A percentile compares a stretch with the other conserved stretches of the same genome.
Conservation (phyloP, 23 tunicate species). For the Clavelina lepadiformis region DNA sequence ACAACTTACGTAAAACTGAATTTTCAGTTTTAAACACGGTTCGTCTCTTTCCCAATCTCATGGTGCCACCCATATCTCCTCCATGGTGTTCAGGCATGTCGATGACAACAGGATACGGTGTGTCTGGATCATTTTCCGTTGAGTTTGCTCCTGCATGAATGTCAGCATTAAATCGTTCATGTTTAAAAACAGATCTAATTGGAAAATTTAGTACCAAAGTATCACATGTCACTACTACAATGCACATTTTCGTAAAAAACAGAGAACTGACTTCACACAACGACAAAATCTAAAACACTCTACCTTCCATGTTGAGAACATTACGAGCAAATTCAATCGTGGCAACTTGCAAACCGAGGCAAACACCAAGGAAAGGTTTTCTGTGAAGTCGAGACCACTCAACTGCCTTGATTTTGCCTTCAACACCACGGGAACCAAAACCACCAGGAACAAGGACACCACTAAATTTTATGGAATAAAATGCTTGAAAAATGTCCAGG, state of each 20-base stretch:
- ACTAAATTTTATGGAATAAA: too few relatives aligned
- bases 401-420: conserved; percentile 79
- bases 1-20: conserved; percentile 27
- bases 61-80: conserved; percentile 96
- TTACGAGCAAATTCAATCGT: conserved; percentile 89
- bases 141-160: conserved; percentile 75
- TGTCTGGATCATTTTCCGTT: conserved; percentile 64
- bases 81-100: conserved; percentile 94
- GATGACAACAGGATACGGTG: conserved; percentile 79
- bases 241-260: not conserved
- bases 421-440: conserved; percentile 82
- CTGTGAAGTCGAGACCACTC: conserved; percentile 80
- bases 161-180: not conserved
- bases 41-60: conserved; percentile 83
- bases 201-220: too few relatives aligned
- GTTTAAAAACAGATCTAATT: too few relatives aligned
- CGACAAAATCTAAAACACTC: not conserved
- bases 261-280: not conserved
- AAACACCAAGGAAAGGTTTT: conserved; percentile 84
- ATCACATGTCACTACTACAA: too few relatives aligned
- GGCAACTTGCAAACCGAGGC: conserved; percentile 91
- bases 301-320: conserved; percentile 71
- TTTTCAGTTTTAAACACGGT: conserved; percentile 68
- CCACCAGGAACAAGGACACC: conserved; percentile 96
- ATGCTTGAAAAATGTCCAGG: too few relatives aligned